Percentiles rank a stretch among this genome's conserved stretches.
Conservation (phyloP, 37 sponge, comb jelly and placozoan genomes). For the Haliclona indistincta region DNA sequence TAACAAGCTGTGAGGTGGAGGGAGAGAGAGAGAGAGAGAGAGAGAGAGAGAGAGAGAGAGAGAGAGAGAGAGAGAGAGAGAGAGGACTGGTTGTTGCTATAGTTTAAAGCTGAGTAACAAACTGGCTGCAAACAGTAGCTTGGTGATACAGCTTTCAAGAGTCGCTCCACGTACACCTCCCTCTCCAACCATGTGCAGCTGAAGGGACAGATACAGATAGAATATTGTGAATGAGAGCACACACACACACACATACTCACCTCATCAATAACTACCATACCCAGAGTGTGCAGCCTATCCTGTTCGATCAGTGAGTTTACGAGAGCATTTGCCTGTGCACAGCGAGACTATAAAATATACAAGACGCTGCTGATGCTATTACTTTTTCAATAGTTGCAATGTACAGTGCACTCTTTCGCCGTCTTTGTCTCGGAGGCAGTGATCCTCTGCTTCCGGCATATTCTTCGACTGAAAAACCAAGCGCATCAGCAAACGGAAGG, state of each 20-base stretch:
- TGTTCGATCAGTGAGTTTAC: conserved; percentile 81
- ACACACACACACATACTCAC: too few species aligned
- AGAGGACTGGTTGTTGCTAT: too few species aligned
- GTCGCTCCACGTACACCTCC: conserved; percentile 87
- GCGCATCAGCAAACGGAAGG: conserved; percentile 64
- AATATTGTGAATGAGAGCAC: background rate
- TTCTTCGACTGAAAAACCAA: conserved; percentile 89
- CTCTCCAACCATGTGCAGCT: conserved; percentile 97
- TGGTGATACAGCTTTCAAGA: conserved; percentile 85
- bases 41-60: too few species aligned
- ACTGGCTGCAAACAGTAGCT: conserved; percentile 55
- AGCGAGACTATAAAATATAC: too few species aligned
- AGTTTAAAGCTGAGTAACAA: too few species aligned
- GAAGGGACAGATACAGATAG: background rate
- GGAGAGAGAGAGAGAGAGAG: too few species aligned
- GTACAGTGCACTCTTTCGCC: conserved; percentile 73
- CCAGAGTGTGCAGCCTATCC: conserved; percentile 56
- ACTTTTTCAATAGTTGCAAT: conserved; percentile 96
- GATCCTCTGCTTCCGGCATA: conserved; percentile 88
- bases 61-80: too few species aligned
- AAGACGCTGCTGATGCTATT: too few species aligned
- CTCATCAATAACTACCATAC: conserved; percentile 92
- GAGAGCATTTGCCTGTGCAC: conserved; percentile 73
- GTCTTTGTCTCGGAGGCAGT: conserved; percentile 80
- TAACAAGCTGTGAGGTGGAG: too few species aligned